A percentile compares a stretch with the other conserved stretches of the same genome.
phyloP scores from a whole-genome alignment of 2,113 vertebrate genomes.

The Ptyas mucosa region DNA sequence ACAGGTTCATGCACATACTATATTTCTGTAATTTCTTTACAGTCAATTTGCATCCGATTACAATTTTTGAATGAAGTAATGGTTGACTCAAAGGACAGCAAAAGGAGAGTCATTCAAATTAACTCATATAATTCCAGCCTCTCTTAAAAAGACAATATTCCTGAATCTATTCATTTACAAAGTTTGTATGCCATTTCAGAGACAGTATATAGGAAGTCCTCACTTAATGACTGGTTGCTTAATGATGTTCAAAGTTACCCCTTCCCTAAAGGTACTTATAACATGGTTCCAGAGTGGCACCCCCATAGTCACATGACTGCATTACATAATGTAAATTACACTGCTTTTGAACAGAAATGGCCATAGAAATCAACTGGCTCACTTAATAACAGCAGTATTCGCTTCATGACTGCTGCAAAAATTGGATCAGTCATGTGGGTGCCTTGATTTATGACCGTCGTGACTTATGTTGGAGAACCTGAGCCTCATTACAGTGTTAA shows the following conservation, averaged over 20 bases:
- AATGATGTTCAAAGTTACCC: background rate
- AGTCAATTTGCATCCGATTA: background rate
- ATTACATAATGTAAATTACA: background rate
- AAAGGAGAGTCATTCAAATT: background rate
- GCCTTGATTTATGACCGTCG: background rate
- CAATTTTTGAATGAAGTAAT: background rate
- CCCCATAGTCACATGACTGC: background rate
- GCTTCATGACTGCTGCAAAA: background rate
- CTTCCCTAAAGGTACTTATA: background rate
- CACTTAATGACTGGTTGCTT: background rate
- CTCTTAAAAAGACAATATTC: background rate
- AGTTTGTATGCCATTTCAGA: background rate
- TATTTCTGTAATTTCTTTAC: background rate
- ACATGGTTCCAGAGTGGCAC: no score
- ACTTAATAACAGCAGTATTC: background rate
- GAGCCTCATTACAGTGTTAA: background rate
- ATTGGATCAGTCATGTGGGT: background rate
- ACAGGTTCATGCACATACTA: background rate
- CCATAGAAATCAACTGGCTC: background rate
- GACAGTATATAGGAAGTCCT: background rate
- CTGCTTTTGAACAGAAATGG: background rate
- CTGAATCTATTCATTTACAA: background rate
- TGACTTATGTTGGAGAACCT: background rate
- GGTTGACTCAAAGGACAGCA: background rate
- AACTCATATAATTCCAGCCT: background rate